phyloP scores from a whole-genome alignment of 2,113 vertebrate species.

The Melanerpes formicivorus region DNA sequence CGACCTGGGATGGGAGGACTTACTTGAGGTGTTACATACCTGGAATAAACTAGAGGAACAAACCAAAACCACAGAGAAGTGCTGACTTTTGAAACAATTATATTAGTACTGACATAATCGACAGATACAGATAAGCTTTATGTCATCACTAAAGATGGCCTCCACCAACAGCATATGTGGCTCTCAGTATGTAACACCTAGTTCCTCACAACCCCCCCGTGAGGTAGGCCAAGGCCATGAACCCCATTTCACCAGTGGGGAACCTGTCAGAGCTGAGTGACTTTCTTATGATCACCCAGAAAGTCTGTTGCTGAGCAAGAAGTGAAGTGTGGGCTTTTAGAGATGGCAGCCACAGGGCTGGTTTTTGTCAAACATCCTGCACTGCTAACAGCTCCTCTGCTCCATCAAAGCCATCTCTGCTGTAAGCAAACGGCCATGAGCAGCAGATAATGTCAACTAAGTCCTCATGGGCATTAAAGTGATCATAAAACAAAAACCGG shows the following conservation, averaged over 20 bases:
- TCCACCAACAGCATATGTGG: not conserved
- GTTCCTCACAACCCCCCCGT: not conserved
- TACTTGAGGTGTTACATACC: not conserved
- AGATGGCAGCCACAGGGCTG: not conserved
- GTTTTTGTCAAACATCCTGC: not conserved
- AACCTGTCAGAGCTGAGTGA: not conserved
- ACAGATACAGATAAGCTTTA: not conserved
- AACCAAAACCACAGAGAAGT: not conserved
- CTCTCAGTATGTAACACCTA: not conserved
- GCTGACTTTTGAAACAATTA: not conserved
- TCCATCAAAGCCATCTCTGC: not conserved
- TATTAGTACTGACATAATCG: constrained; percentile 50
- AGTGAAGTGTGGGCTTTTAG: not conserved
- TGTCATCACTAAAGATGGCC: not conserved
- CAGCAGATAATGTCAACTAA: not conserved
- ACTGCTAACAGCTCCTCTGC: not conserved
- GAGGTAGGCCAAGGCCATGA: not conserved
- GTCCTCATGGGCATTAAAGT: not conserved
- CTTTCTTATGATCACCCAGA: not conserved
- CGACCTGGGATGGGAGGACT: not conserved
- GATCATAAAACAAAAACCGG: not conserved
- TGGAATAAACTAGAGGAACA: not conserved
- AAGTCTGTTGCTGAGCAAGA: not conserved
- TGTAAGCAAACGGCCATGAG: not conserved
- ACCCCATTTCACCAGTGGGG: not conserved